Base-by-base conservation (phyloP, 2,888 invertebrate species). In the Himalopsyche tibetana region DNA sequence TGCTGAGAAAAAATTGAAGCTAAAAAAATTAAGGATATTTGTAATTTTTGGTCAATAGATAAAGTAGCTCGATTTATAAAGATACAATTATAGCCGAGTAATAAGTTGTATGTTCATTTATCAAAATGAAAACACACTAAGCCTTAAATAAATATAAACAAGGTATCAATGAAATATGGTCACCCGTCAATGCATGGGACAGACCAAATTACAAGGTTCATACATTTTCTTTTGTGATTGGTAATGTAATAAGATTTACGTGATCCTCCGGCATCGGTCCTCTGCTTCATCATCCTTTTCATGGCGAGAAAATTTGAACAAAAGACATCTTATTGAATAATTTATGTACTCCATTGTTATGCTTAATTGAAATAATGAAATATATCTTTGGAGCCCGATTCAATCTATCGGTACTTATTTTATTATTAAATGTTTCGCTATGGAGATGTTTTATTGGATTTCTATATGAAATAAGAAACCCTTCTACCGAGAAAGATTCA, bases 141-240 rank as follows among this genome's bases (percentile, higher is more conserved):
- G 42, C 0, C 3, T 5, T 8, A 42, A 42, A 42, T 42, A 42
- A 8, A 42, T 42, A 42, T 42, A 9, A 42, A 8, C 9, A 42
- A 8, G 42, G 5, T 42, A 0, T 42, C 3, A 45, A 5, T 9
- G 9, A 9, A 45, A 6, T 38, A 36, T 36, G 74, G 74, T 74
- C 36, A 74, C 74, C 74, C 69, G 5, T 36, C 74, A 38, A 19
- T 74, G 74, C 38, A 38, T n/a, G 84, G 84, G 84, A 84, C 84
- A 83, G 36, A 80, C 84, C 51, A 63, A 84, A 84, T 84, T 84
- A 84, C 69, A 84, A 42, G 84, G 84, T 81, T 51, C 38, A 28
- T 56, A 80, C 55, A 45, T 84, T 84, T 63, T 81, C 84, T 81
- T 55, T 84, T 84, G 84, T 84, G 81, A 45, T 56, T 42, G 36